Evolutionary conservation across 1,140 invertebrate species (phyloP).

Genomic region (Aphaenogaster ashmeadi): DNA sequence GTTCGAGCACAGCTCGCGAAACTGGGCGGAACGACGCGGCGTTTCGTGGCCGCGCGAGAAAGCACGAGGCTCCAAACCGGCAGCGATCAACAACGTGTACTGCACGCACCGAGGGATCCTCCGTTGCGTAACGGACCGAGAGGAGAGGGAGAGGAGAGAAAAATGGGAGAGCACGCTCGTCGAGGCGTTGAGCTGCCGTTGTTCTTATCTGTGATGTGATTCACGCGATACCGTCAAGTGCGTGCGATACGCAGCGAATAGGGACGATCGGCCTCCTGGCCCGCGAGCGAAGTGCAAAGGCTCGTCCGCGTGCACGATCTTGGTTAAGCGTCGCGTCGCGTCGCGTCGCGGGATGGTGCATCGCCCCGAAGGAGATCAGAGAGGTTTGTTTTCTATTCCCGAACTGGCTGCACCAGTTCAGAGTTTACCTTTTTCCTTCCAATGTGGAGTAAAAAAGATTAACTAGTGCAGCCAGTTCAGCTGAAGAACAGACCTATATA

Average conservation of each 20-base stretch:
- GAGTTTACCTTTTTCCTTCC: no score
- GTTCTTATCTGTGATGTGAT: conserved; percentile 9
- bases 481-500: no score
- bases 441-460: no score
- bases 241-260: background rate
- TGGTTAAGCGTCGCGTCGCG: background rate
- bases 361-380: no score
- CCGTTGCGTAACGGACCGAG: conserved; percentile 11
- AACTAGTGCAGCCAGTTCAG: no score
- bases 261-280: no score
- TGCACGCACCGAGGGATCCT: background rate
- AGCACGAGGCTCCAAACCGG: background rate
- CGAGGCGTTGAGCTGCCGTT: no score
- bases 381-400: no score
- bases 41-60: background rate
- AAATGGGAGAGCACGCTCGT: background rate
- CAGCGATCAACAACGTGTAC: background rate
- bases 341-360: background rate
- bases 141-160: background rate
- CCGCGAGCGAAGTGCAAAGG: conserved; percentile 6
- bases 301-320: background rate
- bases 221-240: background rate
- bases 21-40: background rate
- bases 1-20: background rate
- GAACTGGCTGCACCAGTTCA: no score